Conservation (phyloP, 2,888 invertebrate genomes). For the Hirtodrosophila histrioides region DNA sequence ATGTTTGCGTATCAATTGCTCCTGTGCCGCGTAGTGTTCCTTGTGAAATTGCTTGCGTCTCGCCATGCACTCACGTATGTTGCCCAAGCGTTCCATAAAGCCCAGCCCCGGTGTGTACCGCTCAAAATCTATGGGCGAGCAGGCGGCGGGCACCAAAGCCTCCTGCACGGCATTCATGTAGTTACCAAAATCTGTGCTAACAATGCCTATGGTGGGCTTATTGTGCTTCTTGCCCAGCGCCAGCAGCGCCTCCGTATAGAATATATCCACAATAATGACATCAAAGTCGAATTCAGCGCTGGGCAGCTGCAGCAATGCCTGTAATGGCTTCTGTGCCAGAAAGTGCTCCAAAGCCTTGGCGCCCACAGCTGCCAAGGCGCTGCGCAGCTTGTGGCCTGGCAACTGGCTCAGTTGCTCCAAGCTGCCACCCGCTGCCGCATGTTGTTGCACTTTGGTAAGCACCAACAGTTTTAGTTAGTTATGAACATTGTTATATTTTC, state of each 20-base stretch:
- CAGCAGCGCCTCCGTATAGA: constrained; percentile 84
- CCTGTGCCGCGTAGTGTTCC: constrained; percentile 81
- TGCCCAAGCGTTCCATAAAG: constrained; percentile 85
- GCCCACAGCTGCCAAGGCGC: constrained; percentile 76
- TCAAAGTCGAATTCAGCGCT: constrained; percentile 84
- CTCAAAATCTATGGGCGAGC: constrained; percentile 85
- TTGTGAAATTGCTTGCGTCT: constrained; percentile 76
- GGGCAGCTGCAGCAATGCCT: constrained; percentile 64
- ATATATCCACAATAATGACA: constrained; percentile 84
- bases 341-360: constrained; percentile 76
- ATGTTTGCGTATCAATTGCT: constrained; percentile 78
- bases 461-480: no score
- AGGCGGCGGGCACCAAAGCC: constrained; percentile 84
- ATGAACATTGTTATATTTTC: neutral
- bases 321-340: constrained; percentile 65
- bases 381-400: constrained; percentile 59
- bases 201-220: constrained; percentile 83
- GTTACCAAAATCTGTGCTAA: constrained; percentile 83
- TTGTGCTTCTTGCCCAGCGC: constrained; percentile 83
- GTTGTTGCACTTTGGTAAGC: constrained; percentile 61
- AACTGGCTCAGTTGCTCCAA: constrained; percentile 60
- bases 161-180: constrained; percentile 85
- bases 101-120: constrained; percentile 80
- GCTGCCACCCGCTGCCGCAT: constrained; percentile 53
- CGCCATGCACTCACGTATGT: constrained; percentile 83